Evolutionary conservation across 1,140 invertebrate genomes (phyloP).

Genomic region (Sycophila sp.): DNA sequence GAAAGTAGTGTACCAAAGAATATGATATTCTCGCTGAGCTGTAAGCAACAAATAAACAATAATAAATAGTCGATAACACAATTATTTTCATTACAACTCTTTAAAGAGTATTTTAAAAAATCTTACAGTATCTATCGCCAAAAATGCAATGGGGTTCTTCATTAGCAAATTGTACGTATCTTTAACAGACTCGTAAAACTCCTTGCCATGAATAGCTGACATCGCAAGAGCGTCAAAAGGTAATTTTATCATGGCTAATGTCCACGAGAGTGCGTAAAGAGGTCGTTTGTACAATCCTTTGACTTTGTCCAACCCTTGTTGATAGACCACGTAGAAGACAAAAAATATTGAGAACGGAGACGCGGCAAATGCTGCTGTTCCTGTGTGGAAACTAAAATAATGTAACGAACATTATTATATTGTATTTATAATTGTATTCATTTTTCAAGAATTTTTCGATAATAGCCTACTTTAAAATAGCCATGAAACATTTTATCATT

Average conservation of each 20-base stretch:
- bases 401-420: too few species aligned
- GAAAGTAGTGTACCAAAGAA: not conserved
- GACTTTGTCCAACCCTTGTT: not conserved
- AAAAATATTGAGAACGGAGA: not conserved
- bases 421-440: too few species aligned
- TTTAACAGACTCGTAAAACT: slow-evolving; percentile 1
- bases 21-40: slow-evolving; percentile 1
- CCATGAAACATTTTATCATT: not conserved
- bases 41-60: too few species aligned
- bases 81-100: too few species aligned
- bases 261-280: not conserved
- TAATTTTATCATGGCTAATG: not conserved
- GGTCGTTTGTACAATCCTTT: not conserved
- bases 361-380: not conserved
- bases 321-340: not conserved
- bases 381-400: slow-evolving; percentile 1
- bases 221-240: not conserved
- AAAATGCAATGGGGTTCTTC: not conserved
- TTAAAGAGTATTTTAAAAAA: too few species aligned
- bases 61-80: too few species aligned
- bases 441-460: too few species aligned
- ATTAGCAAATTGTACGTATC: not conserved
- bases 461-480: slow-evolving; percentile 4
- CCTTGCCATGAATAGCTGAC: not conserved
- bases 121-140: slow-evolving; percentile 8